Conservation (phyloP, 2,797 vertebrate genomes). For the Galago senegalensis region DNA sequence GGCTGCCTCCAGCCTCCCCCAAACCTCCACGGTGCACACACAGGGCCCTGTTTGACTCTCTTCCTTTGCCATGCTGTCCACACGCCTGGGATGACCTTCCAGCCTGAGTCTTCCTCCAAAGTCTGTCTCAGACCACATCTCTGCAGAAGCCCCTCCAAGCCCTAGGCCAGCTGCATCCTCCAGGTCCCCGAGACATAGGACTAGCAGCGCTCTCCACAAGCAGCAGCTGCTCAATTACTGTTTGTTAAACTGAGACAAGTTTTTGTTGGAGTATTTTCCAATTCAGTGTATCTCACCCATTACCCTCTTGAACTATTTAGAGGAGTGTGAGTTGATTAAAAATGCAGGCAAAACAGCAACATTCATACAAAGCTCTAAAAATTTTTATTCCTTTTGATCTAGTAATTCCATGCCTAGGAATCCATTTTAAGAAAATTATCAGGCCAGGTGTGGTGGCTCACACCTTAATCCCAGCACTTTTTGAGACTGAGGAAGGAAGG, state of each 20-base stretch:
- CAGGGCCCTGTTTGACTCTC: fast-evolving
- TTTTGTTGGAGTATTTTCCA: neutral
- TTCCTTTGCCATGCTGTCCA: neutral
- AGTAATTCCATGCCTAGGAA: neutral
- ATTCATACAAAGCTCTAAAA: neutral
- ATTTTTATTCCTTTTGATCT: neutral
- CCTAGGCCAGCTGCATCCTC: neutral
- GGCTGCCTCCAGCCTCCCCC: neutral
- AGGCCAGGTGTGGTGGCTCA: no score
- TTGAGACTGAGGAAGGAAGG: no score
- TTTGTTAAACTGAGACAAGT: neutral
- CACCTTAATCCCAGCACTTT: no score
- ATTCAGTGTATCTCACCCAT: neutral
- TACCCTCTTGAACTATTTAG: neutral
- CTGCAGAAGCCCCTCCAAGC: neutral
- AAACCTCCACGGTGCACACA: no score
- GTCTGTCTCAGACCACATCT: neutral
- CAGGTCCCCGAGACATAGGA: neutral
- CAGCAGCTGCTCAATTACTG: no score
- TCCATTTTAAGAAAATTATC: neutral
- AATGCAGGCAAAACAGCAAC: neutral
- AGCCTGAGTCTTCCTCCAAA: neutral
- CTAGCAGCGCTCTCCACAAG: neutral
- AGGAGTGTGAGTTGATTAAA: neutral
- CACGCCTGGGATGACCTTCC: neutral